A percentile compares a stretch with the other conserved stretches of the same genome.
phyloP scores from a whole-genome alignment of 2,113 vertebrate genomes.

The Pachycephala philippinensis region DNA sequence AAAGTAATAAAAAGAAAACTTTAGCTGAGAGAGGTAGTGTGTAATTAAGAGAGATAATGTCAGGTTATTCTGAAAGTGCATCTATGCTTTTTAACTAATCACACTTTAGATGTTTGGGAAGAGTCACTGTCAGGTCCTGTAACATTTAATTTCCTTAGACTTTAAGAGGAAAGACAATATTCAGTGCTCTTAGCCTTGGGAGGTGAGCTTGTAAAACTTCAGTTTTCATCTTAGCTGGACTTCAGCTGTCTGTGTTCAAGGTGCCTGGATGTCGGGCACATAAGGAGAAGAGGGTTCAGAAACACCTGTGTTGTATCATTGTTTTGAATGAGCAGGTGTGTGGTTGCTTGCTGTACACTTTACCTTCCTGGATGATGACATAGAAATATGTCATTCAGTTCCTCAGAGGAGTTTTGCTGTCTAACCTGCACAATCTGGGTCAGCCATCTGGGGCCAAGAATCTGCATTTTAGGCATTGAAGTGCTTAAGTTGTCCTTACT shows the following conservation, averaged over 20 bases:
- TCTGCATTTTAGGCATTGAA: background rate
- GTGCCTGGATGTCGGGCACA: background rate
- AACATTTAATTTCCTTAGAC: background rate
- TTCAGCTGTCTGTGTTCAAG: background rate
- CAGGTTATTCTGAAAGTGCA: background rate
- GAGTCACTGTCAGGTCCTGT: background rate
- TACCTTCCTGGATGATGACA: background rate
- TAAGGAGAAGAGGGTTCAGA: background rate
- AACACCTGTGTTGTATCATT: background rate
- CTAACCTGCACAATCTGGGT: background rate
- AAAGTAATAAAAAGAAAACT: background rate
- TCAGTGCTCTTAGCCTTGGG: background rate
- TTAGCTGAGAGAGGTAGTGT: background rate
- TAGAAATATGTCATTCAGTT: background rate
- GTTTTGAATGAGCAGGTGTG: background rate
- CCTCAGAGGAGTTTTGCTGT: background rate
- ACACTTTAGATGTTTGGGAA: background rate
- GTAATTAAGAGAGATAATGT: background rate
- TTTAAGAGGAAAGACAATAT: background rate
- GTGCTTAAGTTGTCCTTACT: background rate
- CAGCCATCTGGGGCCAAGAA: background rate
- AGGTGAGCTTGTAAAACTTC: background rate
- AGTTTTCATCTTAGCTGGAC: background rate
- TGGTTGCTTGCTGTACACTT: background rate
- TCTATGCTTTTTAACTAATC: background rate